Conservation (phyloP, 2,797 vertebrate species). For the Chromobotia macracanthus region DNA sequence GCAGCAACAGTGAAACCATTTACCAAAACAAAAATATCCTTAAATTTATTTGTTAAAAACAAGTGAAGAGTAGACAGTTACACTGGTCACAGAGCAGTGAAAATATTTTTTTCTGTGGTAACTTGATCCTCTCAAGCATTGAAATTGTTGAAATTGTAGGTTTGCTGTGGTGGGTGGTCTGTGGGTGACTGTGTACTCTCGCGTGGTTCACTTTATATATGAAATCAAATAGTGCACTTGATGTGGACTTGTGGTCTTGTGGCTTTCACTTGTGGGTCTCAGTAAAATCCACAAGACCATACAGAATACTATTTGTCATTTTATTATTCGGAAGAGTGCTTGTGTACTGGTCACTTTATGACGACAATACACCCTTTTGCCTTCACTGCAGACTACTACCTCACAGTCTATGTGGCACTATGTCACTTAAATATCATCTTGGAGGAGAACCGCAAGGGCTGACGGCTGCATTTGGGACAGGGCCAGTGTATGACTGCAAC, state of each 20-base stretch:
- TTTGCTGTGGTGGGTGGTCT: conserved; percentile 23
- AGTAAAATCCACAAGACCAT: conserved; percentile 1
- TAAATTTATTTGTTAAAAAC: conserved; percentile 9
- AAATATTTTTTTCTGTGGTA: not conserved
- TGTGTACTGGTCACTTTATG: not conserved
- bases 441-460: not conserved
- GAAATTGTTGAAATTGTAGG: not conserved
- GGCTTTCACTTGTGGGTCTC: not conserved
- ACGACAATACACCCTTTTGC: not conserved
- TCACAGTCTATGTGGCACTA: not conserved
- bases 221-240: not conserved
- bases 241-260: not conserved
- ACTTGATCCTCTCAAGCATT: conserved; percentile 18
- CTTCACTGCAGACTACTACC: not conserved
- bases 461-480: not conserved
- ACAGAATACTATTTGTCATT: conserved; percentile 8
- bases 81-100: conserved; percentile 5
- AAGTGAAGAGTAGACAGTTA: conserved; percentile 1
- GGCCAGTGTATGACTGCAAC: not conserved
- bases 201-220: not conserved
- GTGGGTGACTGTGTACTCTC: not conserved
- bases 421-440: no score
- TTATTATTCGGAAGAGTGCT: not conserved
- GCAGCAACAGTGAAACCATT: conserved; percentile 28
- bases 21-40: conserved; percentile 16